Evolutionary conservation across 2,797 vertebrate species (phyloP), one percentile per base, ranked within the genome.

Genomic region (Syngnathus acus): DNA sequence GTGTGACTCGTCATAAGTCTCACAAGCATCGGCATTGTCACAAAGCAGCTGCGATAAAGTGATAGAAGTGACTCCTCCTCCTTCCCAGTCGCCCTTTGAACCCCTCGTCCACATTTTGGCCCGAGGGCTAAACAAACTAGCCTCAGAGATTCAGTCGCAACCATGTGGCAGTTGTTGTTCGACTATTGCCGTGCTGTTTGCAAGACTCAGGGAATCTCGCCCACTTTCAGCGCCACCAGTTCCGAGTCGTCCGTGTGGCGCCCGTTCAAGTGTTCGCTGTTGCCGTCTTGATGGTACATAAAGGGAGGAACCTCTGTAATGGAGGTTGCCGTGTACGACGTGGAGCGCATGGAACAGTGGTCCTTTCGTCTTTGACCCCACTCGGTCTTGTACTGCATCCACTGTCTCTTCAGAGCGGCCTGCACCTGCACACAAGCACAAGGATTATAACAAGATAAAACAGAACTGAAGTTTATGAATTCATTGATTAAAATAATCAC

Each of bases 331-430:
- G 94, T 94, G 67, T 93, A 94, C 74, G 94, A 94, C n/a, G 94
- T 93, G 68, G 94, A 93, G 47, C 95, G 93, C 2, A 91, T 93
- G 13, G 91, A 91, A 58, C 90, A 94, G 83, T 94, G 93, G 38
- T 94, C 91, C 3, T 93, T 91, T 13, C 93, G 88, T 37, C 93
- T 89, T 79, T 96, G 95, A 26, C 93, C 91, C 94, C 92, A 95
- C 68, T 96, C 94, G 5, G 90, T 90, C 81, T 95, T 95, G 59
- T 94, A 92, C 84, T 96, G 93, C 26, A 91, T 85, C 97, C 96
- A 96, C 6, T 98, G 96, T 65, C 96, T 93, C 86, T 94, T 96
- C 68, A 99, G 74, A 38, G 94, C 89, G 0, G 88, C 91, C 69
- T 98, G 96, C 1, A 99, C 94, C 97, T 99, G 82, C 11, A 65